Base-by-base conservation (phyloP, 2,113 vertebrate genomes). In the Tyrannus savana region DNA sequence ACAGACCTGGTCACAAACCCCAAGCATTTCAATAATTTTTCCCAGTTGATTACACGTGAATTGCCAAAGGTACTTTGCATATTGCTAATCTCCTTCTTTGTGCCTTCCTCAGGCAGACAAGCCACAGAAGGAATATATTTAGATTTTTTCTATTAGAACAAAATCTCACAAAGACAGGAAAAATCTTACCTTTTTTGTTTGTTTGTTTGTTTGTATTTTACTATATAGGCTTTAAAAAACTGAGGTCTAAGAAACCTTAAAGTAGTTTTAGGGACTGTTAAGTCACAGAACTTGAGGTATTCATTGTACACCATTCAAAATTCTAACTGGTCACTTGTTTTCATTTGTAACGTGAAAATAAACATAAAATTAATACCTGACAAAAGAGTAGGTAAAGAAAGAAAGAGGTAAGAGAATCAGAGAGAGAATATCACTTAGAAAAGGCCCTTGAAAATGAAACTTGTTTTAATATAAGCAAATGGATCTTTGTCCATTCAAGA, bases 61-160 rank as follows among this genome's bases (percentile, higher is more conserved):
- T 93, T 90, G 59, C n/a, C 78, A 53, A 71, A 69, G 19, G 59
- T 87, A 76, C 52, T 71, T 87, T 85, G 35, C 12, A 31, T 89
- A 47, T 64, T 95, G 79, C 17, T 2, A 15, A 27, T 93, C 33
- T 75, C 25, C 24, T 24, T 41, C 55, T 82, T 87, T 82, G 21
- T 82, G 46, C 62, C 44, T 64, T 91, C 41, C 19, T 69, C 2
- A 12, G 72, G 67, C n/a, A 90, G 44, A 62, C 17, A 68, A 81
- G 15, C 23, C 35, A 41, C 23, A 66, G 22, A 66, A 37, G 24
- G 74, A 66, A 12, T n/a, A 53, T 12, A 10, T 5, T 73, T 37
- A 63, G 22, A 28, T 68, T 78, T 84, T 39, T 84, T 55, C 52
- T 53, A 31, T 53, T 53, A 19, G 28, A 53, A 30, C 10, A 56